Conservation (phyloP, 92 coral and sea anemone genomes). For the Epizoanthus illoricatus region DNA sequence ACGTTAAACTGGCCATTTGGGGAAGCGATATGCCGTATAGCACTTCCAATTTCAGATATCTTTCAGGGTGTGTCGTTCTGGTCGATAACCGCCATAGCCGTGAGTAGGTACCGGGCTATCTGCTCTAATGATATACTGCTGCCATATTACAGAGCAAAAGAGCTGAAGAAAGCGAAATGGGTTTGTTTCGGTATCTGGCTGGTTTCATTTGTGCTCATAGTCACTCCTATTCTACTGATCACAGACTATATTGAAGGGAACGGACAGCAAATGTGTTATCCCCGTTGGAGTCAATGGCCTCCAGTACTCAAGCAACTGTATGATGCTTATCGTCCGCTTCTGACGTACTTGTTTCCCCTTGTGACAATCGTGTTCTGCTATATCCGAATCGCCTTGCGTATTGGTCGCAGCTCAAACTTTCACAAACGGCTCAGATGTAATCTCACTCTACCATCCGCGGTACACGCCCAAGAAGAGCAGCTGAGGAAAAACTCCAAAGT, state of each 20-base stretch:
- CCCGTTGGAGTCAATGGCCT: neutral
- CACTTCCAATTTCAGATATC: conserved; percentile 49
- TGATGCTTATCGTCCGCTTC: conserved; percentile 13
- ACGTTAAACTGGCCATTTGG: conserved; percentile 53
- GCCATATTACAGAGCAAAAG: conserved; percentile 18
- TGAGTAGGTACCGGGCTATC: conserved; percentile 46
- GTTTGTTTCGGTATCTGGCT: conserved; percentile 23
- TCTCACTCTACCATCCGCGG: conserved; percentile 2
- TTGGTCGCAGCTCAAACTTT: conserved; percentile 22
- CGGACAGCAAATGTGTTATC: neutral
- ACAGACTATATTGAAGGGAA: neutral
- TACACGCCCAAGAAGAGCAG: neutral
- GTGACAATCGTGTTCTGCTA: conserved; percentile 19
- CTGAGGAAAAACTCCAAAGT: conserved; percentile 25
- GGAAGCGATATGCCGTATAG: conserved; percentile 36
- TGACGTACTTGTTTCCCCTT: conserved; percentile 18
- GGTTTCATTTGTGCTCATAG: conserved; percentile 6
- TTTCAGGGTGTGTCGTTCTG: conserved; percentile 56
- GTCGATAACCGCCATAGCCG: conserved; percentile 51
- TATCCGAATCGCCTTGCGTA: conserved; percentile 12
- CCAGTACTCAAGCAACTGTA: neutral
- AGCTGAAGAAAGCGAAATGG: conserved; percentile 30
- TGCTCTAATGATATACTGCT: conserved; percentile 18
- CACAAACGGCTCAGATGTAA: conserved; percentile 1
- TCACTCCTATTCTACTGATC: neutral